phyloP scores from a whole-genome alignment of 2,888 invertebrate species.

The Sicus ferrugineus region DNA sequence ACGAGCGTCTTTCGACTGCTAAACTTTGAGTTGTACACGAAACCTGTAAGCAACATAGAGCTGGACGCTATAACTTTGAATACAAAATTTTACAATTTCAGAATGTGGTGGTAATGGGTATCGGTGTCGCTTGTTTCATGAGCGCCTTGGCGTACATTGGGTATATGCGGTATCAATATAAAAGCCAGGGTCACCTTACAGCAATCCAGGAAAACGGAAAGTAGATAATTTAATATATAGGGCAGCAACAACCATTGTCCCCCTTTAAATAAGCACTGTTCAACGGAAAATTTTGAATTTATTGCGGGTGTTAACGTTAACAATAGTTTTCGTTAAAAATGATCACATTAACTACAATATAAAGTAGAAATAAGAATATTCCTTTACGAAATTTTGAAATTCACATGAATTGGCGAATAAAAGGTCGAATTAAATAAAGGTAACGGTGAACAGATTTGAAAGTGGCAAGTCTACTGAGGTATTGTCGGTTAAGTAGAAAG shows the following conservation, averaged over 20 bases:
- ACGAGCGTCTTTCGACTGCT: slow-evolving; percentile 80
- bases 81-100: slow-evolving; percentile 64
- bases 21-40: slow-evolving; percentile 89
- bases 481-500: slow-evolving; percentile 41
- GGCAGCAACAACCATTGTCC: neutral
- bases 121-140: slow-evolving; percentile 79
- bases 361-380: slow-evolving; percentile 35
- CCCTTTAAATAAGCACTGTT: neutral
- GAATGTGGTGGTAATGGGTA: slow-evolving; percentile 86
- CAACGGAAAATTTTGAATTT: slow-evolving; percentile 8
- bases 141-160: slow-evolving; percentile 81
- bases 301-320: slow-evolving; percentile 32
- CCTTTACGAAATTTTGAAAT: slow-evolving; percentile 32
- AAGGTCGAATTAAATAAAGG: slow-evolving; percentile 20
- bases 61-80: neutral
- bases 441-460: neutral
- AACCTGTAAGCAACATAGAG: slow-evolving; percentile 74
- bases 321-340: slow-evolving; percentile 37
- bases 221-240: slow-evolving; percentile 64
- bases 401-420: slow-evolving; percentile 25
- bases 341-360: slow-evolving; percentile 53
- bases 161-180: slow-evolving; percentile 85
- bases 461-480: slow-evolving; percentile 16
- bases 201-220: slow-evolving; percentile 81
- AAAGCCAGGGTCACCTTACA: slow-evolving; percentile 80